Evolutionary conservation across 2,888 invertebrate genomes (phyloP).

Genomic region (Zelleria hepariella): DNA sequence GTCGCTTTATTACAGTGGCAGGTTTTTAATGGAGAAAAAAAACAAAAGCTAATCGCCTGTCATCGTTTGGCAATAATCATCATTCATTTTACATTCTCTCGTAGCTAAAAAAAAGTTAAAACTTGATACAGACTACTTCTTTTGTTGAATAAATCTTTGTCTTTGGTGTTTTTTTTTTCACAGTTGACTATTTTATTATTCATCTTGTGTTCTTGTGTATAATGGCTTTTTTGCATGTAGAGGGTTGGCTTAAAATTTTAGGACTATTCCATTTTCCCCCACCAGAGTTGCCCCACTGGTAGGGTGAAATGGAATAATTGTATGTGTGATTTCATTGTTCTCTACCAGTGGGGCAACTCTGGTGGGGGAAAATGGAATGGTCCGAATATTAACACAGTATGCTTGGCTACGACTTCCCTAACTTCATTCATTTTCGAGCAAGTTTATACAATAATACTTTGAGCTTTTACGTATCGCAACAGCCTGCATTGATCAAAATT

Average conservation of each 20-base stretch:
- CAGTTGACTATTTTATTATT: background rate
- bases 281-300: too few relatives aligned
- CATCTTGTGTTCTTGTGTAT: background rate
- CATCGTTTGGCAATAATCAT: background rate
- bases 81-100: slow-evolving; percentile 5
- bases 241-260: background rate
- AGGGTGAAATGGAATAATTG: too few relatives aligned
- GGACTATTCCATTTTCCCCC: background rate
- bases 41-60: background rate
- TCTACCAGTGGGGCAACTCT: too few relatives aligned
- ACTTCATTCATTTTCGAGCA: too few relatives aligned
- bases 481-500: too few relatives aligned
- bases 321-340: too few relatives aligned
- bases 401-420: too few relatives aligned
- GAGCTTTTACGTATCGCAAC: too few relatives aligned
- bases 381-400: too few relatives aligned
- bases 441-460: too few relatives aligned
- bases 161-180: background rate
- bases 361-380: too few relatives aligned
- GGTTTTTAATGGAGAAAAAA: background rate
- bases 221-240: background rate
- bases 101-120: background rate
- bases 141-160: background rate
- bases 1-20: background rate
- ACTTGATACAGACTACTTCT: background rate